A percentile compares a stretch with the other conserved stretches of the same genome.
These are phyloP conservation scores for Callocephalon fimbriatum DNA, from an alignment of 2,113 vertebrate genomes.

Conservation along the genomic window DNA sequence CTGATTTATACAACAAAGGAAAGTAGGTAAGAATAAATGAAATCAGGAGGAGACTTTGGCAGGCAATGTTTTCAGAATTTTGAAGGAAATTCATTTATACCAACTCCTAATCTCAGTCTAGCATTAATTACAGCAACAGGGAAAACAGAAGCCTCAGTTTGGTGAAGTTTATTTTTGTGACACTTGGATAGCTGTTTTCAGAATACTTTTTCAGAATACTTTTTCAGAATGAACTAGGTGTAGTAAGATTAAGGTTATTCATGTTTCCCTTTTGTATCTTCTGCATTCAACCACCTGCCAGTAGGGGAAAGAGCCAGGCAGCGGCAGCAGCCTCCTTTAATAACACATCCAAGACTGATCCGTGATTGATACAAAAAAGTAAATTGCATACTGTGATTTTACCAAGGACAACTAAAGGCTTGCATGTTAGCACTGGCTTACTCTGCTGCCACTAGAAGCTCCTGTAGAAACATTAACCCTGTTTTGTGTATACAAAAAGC, in stretches of 20 bases:
- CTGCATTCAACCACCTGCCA: neutral
- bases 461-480: neutral
- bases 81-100: neutral
- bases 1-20: neutral
- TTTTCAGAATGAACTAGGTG: neutral
- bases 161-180: neutral
- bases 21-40: neutral
- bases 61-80: neutral
- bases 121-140: neutral
- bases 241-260: neutral
- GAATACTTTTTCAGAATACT: neutral
- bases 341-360: neutral
- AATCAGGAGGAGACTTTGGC: neutral
- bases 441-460: neutral
- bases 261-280: neutral
- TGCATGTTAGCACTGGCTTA: rapidly evolving
- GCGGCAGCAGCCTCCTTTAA: neutral
- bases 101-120: neutral
- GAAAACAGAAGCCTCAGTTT: neutral
- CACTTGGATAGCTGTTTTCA: neutral
- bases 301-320: neutral
- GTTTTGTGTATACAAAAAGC: neutral
- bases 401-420: neutral
- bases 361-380: neutral
- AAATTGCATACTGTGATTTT: neutral